These are phyloP conservation scores for Nerophis lumbriciformis DNA, from an alignment of 2,113 vertebrate genomes.

Conservation along the genomic window DNA sequence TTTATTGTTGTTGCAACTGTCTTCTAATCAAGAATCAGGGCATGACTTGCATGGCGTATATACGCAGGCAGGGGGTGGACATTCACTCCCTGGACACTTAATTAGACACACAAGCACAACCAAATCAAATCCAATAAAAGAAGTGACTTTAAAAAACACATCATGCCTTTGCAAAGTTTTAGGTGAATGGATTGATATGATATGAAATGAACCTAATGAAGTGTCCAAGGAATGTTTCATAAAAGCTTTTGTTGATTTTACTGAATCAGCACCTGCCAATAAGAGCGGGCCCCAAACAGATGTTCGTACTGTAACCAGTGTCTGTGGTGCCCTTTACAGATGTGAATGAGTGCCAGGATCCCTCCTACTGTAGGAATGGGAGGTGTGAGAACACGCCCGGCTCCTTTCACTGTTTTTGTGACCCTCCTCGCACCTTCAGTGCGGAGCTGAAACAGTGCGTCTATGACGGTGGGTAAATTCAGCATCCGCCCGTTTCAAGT, in stretches of 20 bases:
- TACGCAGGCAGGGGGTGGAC: not conserved
- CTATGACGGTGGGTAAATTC: conserved; percentile 78
- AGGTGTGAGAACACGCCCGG: conserved; percentile 84
- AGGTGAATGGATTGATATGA: not conserved
- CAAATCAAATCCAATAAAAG: not conserved
- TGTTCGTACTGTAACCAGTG: conserved; percentile 67
- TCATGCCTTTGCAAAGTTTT: conserved; percentile 1
- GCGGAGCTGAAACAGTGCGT: conserved; percentile 79
- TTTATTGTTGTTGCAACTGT: no score
- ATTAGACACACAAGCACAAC: not conserved
- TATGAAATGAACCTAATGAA: not conserved
- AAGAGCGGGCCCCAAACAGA: conserved; percentile 54
- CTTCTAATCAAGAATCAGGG: no score
- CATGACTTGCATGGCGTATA: not conserved
- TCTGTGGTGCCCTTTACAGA: conserved; percentile 80
- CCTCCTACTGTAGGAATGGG: conserved; percentile 82
- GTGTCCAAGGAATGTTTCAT: not conserved
- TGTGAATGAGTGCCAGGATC: conserved; percentile 87
- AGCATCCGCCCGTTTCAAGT: conserved; percentile 19
- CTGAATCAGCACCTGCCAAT: conserved; percentile 14
- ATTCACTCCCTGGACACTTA: not conserved
- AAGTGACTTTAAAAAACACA: not conserved
- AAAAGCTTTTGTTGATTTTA: conserved; percentile 1
- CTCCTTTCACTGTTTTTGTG: conserved; percentile 86
- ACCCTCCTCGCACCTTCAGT: conserved; percentile 80